These are phyloP conservation scores for Palaemon carinicauda DNA, from an alignment of 1,140 invertebrate genomes.

Conservation along the genomic window DNA sequence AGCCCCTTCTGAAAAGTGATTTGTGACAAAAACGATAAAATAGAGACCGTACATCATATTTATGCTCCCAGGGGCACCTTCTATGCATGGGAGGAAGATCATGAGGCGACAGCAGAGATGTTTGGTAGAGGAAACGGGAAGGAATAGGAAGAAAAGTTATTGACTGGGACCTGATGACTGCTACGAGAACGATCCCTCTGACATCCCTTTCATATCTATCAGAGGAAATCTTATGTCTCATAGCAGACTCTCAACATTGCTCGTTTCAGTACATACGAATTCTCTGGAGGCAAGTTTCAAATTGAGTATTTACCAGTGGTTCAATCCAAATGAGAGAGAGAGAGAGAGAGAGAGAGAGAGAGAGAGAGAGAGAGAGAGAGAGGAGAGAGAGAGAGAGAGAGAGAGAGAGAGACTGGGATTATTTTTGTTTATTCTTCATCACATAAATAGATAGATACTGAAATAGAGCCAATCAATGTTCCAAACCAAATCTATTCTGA, in stretches of 20 bases:
- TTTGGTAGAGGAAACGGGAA: not conserved
- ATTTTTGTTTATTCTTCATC: too few relatives aligned
- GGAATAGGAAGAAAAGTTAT: not conserved
- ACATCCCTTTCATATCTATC: too few relatives aligned
- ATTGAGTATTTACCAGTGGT: too few relatives aligned
- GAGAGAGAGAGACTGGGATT: not conserved
- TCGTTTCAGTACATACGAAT: too few relatives aligned
- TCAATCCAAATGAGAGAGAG: too few relatives aligned
- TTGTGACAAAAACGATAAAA: not conserved
- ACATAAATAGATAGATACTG: not conserved
- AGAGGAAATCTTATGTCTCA: too few relatives aligned
- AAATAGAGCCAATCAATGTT: too few relatives aligned
- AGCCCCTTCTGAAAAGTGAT: not conserved
- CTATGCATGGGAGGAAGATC: not conserved
- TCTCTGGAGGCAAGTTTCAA: too few relatives aligned
- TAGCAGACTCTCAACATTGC: too few relatives aligned
- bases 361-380: not conserved
- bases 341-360: too few relatives aligned
- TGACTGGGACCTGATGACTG: not conserved
- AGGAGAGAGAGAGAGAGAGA: not conserved
- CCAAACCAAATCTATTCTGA: too few relatives aligned
- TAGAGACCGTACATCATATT: constrained; percentile 13
- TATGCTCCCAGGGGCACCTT: not conserved
- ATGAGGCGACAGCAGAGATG: not conserved
- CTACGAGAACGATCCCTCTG: too few relatives aligned